These are phyloP conservation scores for Bungarus multicinctus DNA, from an alignment of 2,113 vertebrate species.

Conservation along the genomic window DNA sequence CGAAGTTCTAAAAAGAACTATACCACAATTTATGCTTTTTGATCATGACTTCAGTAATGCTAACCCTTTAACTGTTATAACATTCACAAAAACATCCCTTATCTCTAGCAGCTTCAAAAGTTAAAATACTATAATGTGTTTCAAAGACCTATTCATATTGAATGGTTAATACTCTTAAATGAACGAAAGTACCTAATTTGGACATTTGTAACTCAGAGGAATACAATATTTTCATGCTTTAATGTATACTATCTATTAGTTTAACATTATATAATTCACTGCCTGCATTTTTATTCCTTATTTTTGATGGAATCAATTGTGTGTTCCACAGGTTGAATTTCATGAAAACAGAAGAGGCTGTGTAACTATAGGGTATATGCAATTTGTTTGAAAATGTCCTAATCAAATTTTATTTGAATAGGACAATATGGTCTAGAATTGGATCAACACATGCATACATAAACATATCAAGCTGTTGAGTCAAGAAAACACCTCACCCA, in stretches of 20 bases:
- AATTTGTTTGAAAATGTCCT: background rate
- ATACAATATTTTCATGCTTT: slow-evolving; percentile 22
- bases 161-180: background rate
- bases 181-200: slow-evolving; percentile 21
- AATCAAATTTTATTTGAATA: slow-evolving; percentile 19
- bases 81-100: background rate
- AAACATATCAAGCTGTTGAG: background rate
- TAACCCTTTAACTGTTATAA: slow-evolving; percentile 8
- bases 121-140: background rate
- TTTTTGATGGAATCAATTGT: background rate
- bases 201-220: slow-evolving; percentile 19
- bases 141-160: background rate
- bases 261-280: slow-evolving; percentile 32
- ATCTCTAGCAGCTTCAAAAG: slow-evolving; percentile 19
- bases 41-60: slow-evolving; percentile 15
- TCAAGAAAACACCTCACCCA: background rate
- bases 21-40: background rate
- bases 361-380: background rate
- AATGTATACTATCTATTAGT: slow-evolving; percentile 29
- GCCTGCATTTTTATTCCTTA: slow-evolving; percentile 12
- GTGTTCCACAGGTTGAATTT: background rate
- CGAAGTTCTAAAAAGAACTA: slow-evolving; percentile 17
- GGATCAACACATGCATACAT: background rate
- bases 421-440: background rate
- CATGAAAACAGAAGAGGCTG: background rate